Percentiles rank a stretch among this genome's conserved stretches.
phyloP scores from a whole-genome alignment of 2,113 vertebrate genomes.

The Mionectes macconnelli region DNA sequence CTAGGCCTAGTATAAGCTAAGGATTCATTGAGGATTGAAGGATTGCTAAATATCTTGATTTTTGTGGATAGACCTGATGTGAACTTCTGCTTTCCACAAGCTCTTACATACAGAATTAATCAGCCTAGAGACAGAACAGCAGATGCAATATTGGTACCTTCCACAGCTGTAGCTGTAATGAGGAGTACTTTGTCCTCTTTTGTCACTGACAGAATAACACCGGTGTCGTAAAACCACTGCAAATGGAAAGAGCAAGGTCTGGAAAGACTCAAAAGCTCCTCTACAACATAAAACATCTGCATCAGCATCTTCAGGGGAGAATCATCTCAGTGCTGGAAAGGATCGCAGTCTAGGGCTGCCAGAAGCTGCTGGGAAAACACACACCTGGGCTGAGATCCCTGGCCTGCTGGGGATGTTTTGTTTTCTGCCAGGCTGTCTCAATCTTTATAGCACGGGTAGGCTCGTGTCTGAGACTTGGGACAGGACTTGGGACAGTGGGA shows the following conservation, averaged over 20 bases:
- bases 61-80: not conserved
- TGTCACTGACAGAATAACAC: not conserved
- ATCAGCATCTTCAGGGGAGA: not conserved
- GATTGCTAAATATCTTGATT: not conserved
- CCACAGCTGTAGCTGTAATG: not conserved
- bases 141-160: not conserved
- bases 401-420: not conserved
- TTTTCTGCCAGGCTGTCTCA: not conserved
- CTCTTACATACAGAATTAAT: not conserved
- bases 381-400: not conserved
- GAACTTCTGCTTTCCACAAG: not conserved
- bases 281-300: not conserved
- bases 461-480: not conserved
- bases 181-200: not conserved
- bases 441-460: not conserved
- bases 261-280: not conserved
- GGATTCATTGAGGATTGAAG: not conserved
- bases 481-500: not conserved
- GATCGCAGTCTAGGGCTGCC: not conserved
- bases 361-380: not conserved
- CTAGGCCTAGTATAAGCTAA: not conserved
- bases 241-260: not conserved
- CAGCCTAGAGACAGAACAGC: not conserved
- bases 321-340: not conserved
- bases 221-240: not conserved